phyloP scores from a whole-genome alignment of 1,140 invertebrate genomes.

The Drosophila truncata region DNA sequence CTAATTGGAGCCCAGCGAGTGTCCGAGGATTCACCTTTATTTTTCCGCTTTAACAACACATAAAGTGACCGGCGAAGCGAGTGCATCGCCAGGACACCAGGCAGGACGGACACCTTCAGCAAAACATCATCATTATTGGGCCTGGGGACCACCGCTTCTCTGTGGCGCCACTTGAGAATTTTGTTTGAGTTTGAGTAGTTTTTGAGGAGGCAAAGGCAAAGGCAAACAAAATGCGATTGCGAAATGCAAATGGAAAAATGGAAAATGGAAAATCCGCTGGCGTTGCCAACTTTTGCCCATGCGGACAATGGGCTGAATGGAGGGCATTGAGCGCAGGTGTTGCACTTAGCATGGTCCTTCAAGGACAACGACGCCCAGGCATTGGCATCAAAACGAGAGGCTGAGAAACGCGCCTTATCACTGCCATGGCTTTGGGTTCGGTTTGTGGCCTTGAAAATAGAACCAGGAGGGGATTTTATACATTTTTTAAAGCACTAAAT shows the following conservation, averaged over 20 bases:
- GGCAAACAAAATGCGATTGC: conserved; percentile 64
- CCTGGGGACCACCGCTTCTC: conserved; percentile 12
- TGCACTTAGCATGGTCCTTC: conserved; percentile 63
- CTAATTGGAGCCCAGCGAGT: conserved; percentile 50
- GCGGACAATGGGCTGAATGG: conserved; percentile 60
- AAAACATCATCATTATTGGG: conserved; percentile 76
- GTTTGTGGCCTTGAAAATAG: neutral
- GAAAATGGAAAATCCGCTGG: conserved; percentile 30
- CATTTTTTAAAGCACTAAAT: neutral
- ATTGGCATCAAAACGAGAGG: conserved; percentile 5
- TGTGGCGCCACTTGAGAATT: conserved; percentile 57
- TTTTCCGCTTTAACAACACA: conserved; percentile 13
- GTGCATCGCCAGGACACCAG: too few species aligned
- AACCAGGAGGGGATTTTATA: neutral
- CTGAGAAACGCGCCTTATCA: conserved; percentile 38
- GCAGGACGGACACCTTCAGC: too few species aligned
- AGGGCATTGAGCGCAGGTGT: conserved; percentile 72
- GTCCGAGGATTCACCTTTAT: neutral
- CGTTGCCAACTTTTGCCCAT: conserved; percentile 43
- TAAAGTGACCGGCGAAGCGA: conserved; percentile 51
- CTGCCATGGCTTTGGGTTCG: conserved; percentile 1
- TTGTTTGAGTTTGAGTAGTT: conserved; percentile 70
- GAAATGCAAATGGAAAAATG: conserved; percentile 59
- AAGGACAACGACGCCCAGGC: conserved; percentile 52
- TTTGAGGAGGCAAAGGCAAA: conserved; percentile 16